Evolutionary conservation across 2,113 vertebrate genomes (phyloP), one percentile per base, ranked within the genome.

Genomic region (Aythya baeri): DNA sequence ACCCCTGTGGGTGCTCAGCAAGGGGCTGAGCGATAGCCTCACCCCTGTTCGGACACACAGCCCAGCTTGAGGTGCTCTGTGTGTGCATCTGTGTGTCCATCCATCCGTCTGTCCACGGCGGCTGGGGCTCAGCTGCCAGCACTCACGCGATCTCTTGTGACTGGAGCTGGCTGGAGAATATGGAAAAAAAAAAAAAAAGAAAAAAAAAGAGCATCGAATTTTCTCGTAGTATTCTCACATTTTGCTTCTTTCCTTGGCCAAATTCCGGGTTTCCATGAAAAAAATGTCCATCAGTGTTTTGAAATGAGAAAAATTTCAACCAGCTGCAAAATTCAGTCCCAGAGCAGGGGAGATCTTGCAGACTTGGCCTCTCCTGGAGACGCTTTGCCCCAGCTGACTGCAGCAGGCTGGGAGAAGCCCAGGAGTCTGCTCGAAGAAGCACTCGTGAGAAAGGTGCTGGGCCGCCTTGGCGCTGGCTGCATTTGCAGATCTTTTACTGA

Each of bases 221-320:
- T 96, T 88, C 80, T 68, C 63, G 20, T 52, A 83, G 22, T 52
- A 34, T 82, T 91, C 66, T 86, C 88, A 78, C 54, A 89, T 75
- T 85, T 94, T 94, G 61, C 32, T 52, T 84, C 77, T 82, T 92
- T 81, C 66, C 34, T 86, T 84, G 73, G 86, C 65, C 61, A 81
- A 9, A 95, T 91, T 89, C 73, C 0, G 27, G 0, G 13, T 93
- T 97, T 94, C 80, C 70, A 75, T 87, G 80, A 93, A 92, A 94
- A 94, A 94, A 92, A 93, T 14, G 34, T 95, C 43, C 41, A 67
- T 22, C 5, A 11, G 63, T 0, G 3, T 88, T 86, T 84, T 72
- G 52, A 94, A 97, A 92, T 49, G 66, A 95, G 77, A 95, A 95
- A 93, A 93, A 93, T 93, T 92, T 92, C 73, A 95, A 91, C 73